Percentiles rank a stretch among this genome's conserved stretches.
Conservation (phyloP, 2,113 vertebrate species). For the Ciconia maguari region DNA sequence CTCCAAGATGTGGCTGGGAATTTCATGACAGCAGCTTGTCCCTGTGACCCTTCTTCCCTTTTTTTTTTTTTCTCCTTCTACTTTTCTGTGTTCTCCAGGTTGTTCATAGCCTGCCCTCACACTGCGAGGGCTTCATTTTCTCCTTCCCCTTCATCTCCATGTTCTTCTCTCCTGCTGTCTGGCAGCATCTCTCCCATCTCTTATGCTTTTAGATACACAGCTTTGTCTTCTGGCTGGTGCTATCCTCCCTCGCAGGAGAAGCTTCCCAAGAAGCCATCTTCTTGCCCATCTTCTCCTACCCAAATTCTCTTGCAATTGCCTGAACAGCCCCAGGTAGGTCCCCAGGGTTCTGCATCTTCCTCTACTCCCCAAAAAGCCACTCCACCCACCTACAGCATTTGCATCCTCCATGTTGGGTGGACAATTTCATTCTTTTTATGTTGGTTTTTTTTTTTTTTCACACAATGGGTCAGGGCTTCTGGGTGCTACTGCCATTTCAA, state of each 20-base stretch:
- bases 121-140: neutral
- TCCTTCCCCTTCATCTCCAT: neutral
- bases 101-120: neutral
- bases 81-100: neutral
- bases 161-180: neutral
- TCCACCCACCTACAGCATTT: neutral
- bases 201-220: neutral
- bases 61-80: neutral
- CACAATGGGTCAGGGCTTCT: neutral
- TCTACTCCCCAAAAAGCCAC: neutral
- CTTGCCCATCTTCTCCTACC: neutral
- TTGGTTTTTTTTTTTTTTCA: neutral
- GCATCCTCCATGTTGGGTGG: accelerated
- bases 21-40: neutral
- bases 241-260: neutral
- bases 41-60: neutral
- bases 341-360: neutral
- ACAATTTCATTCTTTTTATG: neutral
- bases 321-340: neutral
- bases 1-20: neutral
- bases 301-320: neutral
- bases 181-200: neutral
- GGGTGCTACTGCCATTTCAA: accelerated
- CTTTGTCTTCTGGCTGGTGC: neutral
- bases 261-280: neutral